phyloP scores from a whole-genome alignment of 2,797 vertebrate genomes.

The Lerista edwardsae region DNA sequence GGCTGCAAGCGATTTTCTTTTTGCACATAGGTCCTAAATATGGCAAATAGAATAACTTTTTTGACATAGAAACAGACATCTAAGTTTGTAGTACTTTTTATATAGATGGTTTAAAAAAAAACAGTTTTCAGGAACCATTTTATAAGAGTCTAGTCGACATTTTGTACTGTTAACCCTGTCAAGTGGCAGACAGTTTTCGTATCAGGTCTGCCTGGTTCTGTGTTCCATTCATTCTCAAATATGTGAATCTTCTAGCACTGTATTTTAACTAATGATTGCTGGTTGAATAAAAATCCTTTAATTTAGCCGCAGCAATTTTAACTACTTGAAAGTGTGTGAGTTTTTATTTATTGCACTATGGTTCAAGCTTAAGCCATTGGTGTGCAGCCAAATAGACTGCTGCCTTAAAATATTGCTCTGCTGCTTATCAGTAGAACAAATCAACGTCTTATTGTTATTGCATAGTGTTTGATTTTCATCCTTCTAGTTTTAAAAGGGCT shows the following conservation, averaged over 20 bases:
- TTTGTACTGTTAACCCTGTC: constrained; percentile 43
- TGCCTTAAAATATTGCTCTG: not conserved
- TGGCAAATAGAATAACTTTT: constrained; percentile 17
- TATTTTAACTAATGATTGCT: constrained; percentile 19
- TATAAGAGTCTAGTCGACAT: constrained; percentile 17
- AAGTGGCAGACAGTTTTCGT: constrained; percentile 17
- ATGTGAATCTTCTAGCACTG: constrained; percentile 8
- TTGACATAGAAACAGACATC: not conserved
- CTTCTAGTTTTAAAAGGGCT: not conserved
- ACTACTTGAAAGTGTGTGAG: not conserved
- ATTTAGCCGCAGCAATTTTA: not conserved
- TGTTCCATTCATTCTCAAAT: constrained; percentile 17
- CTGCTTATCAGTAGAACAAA: not conserved
- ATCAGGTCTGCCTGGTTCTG: constrained; percentile 2
- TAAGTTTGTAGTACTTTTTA: constrained; percentile 30
- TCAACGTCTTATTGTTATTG: not conserved
- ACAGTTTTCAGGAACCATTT: constrained; percentile 10
- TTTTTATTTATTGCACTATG: not conserved
- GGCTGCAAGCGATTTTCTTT: not conserved
- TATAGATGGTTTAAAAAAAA: constrained; percentile 5
- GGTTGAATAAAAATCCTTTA: constrained; percentile 14
- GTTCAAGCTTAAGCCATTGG: not conserved
- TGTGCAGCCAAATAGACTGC: not conserved
- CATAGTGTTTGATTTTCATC: not conserved
- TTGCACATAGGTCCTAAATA: constrained; percentile 5